These are phyloP conservation scores for Volucella inanis DNA, from an alignment of 2,888 invertebrate species.

Conservation along the genomic window DNA sequence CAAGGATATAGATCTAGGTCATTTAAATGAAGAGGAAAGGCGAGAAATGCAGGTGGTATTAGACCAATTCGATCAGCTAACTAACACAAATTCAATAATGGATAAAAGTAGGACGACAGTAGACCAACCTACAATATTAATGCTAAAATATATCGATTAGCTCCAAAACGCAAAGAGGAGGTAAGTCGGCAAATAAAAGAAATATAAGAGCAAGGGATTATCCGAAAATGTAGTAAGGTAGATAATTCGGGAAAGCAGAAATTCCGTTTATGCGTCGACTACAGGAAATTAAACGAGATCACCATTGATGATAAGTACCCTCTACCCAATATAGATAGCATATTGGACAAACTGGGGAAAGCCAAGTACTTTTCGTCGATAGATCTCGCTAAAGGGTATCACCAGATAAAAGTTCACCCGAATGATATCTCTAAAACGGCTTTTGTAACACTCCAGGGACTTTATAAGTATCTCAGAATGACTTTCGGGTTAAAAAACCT, in stretches of 20 bases:
- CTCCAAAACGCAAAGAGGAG: conserved; percentile 27
- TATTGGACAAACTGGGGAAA: no score
- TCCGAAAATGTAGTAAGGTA: conserved; percentile 9
- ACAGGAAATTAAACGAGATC: conserved; percentile 23
- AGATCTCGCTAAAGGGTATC: no score
- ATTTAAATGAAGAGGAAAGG: no score
- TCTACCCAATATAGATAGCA: conserved; percentile 1
- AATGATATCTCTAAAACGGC: neutral
- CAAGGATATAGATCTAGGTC: no score
- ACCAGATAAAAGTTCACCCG: neutral
- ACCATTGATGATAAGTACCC: conserved; percentile 19
- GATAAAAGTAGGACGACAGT: conserved; percentile 15
- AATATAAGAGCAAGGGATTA: conserved; percentile 20
- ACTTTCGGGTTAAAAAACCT: conserved; percentile 4
- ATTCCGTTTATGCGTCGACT: conserved; percentile 20
- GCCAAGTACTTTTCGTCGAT: no score
- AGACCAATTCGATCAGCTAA: conserved; percentile 19
- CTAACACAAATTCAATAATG: conserved; percentile 27
- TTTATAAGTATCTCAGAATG: neutral
- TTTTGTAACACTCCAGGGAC: conserved; percentile 1
- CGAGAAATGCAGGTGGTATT: neutral
- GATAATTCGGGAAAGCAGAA: no score
- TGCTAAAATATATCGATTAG: conserved; percentile 3
- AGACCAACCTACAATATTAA: conserved; percentile 17
- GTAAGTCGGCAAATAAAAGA: conserved; percentile 2